Base-by-base conservation (phyloP, 2,113 vertebrate species). In the Chrysemys picta region DNA sequence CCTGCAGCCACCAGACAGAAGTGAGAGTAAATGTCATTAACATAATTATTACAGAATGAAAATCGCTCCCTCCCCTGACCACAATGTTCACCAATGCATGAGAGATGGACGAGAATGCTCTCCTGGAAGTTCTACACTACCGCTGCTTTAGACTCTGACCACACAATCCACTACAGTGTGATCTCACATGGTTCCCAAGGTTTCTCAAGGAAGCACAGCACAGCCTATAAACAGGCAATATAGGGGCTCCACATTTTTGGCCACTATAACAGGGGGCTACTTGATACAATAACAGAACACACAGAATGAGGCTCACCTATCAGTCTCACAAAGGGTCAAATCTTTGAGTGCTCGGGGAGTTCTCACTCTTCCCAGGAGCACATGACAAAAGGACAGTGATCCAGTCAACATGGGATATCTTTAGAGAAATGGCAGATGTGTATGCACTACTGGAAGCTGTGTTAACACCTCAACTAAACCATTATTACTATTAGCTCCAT, bases 1-100 rank as follows among this genome's bases (percentile, higher is more conserved):
- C 99, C 99, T 99, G 97, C 84, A 84, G 90, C 7, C 45, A 53
- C 22, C 75, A 76, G 42, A 42, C 24, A 89, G 22, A 83, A 62
- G 83, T 86, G 35, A 50, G 80, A 82, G 83, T 6, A 1, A 0
- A 1, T 9, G 59, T n/a, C 24, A 38, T 2, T 0, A 38, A 21
- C 35, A 19, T 12, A 76, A 42, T 76, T 45, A 42, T 76, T 76
- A 76, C 42, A 45, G 24, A 45, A 76, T 42, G 38, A 42, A 76
- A 24, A 76, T 24, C 1, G 5, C 22, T 7, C 42, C 75, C 22
- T 76, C 42, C 38, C 53, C 11, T 2, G 75, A 76, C 10, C 11
- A 45, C 38, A 72, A 72, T 72, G n/a, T 19, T n/a, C 35, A 72
- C 19, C 35, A 72, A 38, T 72, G 21, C 78, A 80, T 21, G 35